Evolutionary conservation across 2,113 vertebrate species (phyloP).

Genomic region (Formicarius rufipectus): DNA sequence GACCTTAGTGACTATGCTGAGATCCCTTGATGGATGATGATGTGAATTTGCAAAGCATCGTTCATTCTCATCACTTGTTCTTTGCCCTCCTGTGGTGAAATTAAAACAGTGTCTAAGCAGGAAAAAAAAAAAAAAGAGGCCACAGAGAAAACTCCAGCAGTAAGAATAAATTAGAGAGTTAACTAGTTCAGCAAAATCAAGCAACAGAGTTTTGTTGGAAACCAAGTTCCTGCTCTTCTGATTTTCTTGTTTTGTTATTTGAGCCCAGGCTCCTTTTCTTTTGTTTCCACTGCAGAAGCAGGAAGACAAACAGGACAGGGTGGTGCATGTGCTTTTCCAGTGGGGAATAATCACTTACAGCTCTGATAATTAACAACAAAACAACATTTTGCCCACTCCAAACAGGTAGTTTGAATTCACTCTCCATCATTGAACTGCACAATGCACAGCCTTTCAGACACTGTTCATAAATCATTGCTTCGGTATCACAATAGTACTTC

Average conservation of each 20-base stretch:
- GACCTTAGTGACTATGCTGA: constrained; percentile 19
- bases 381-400: neutral
- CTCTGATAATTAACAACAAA: neutral
- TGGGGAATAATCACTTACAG: neutral
- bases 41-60: constrained; percentile 21
- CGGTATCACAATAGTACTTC: neutral
- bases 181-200: constrained; percentile 18
- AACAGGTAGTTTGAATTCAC: neutral
- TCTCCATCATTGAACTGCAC: neutral
- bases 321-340: neutral
- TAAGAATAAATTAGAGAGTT: constrained; percentile 44
- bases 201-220: neutral
- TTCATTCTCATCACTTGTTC: constrained; percentile 61
- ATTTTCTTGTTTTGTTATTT: neutral
- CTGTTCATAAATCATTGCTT: neutral
- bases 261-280: neutral
- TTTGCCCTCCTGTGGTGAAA: constrained; percentile 56
- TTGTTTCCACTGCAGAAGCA: neutral
- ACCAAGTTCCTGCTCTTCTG: neutral
- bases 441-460: neutral
- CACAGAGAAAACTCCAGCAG: neutral
- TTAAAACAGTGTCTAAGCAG: constrained; percentile 20
- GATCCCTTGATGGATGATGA: constrained; percentile 58
- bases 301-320: neutral
- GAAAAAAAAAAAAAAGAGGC: neutral